phyloP scores from a whole-genome alignment of 2,888 invertebrate genomes.

The Mylabris sibirica region DNA sequence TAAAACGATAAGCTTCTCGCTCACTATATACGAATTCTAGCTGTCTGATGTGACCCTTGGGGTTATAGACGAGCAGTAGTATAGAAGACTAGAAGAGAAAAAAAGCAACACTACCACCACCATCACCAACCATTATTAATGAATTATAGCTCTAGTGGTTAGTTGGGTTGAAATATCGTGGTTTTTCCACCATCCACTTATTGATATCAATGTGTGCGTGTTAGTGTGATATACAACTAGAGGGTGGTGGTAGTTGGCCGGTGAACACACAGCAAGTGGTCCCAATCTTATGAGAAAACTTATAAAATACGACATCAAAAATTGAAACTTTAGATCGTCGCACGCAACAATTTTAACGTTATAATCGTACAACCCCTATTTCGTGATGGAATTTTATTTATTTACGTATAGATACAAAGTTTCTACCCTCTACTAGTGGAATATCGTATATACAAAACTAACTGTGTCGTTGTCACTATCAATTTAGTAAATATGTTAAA shows the following conservation, averaged over 20 bases:
- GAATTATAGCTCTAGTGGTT: slow-evolving; percentile 35
- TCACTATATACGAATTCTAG: not conserved
- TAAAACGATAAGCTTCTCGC: slow-evolving; percentile 19
- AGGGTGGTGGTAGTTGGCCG: not conserved
- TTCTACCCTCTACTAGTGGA: too few relatives aligned
- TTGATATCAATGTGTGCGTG: slow-evolving; percentile 35
- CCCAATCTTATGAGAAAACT: slow-evolving; percentile 49
- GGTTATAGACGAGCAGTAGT: not conserved
- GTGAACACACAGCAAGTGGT: slow-evolving; percentile 42
- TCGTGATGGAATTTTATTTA: not conserved
- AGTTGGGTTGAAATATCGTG: slow-evolving; percentile 34
- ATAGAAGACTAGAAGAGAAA: slow-evolving; percentile 19
- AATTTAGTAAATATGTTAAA: too few relatives aligned
- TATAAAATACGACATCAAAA: slow-evolving; percentile 46
- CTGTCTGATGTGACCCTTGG: slow-evolving; percentile 6
- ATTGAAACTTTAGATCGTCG: not conserved
- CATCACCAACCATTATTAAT: slow-evolving; percentile 42
- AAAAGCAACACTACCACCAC: slow-evolving; percentile 29
- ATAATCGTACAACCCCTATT: not conserved
- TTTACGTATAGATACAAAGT: not conserved
- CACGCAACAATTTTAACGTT: not conserved
- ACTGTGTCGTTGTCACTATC: not conserved
- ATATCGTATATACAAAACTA: too few relatives aligned
- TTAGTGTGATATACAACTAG: slow-evolving; percentile 40
- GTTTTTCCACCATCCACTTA: slow-evolving; percentile 39